Evolutionary conservation across 1,140 invertebrate genomes (phyloP).

Genomic region (Dinothrombium tinctorium): DNA sequence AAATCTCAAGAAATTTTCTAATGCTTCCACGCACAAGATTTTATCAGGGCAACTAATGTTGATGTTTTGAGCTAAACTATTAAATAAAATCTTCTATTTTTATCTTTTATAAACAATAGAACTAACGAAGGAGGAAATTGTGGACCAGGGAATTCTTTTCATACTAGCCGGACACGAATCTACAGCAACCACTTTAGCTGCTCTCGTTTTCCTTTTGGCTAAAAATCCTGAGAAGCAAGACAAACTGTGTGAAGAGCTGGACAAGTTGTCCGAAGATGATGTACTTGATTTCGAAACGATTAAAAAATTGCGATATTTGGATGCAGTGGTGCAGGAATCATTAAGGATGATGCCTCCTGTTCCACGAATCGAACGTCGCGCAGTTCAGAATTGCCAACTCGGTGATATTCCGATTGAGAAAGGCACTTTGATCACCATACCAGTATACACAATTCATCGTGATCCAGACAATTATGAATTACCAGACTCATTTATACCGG

Average conservation of each 20-base stretch:
- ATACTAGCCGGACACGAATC: conserved; percentile 52
- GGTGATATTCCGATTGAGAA: conserved; percentile 18
- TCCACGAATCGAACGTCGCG: conserved; percentile 9
- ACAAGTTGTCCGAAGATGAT: conserved; percentile 9
- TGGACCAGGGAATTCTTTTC: conserved; percentile 37
- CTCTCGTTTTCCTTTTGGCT: conserved; percentile 37
- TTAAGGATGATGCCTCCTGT: conserved; percentile 6
- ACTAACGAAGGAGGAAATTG: conserved; percentile 3
- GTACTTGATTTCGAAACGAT: background rate
- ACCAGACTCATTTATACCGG: conserved; percentile 33
- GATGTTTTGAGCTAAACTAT: no score
- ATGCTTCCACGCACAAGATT: no score
- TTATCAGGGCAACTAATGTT: no score
- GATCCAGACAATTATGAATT: conserved; percentile 30
- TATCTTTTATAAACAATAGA: no score
- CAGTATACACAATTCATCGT: conserved; percentile 33
- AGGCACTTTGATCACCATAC: conserved; percentile 32
- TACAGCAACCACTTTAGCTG: conserved; percentile 38
- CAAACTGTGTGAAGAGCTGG: conserved; percentile 32
- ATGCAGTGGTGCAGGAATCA: conserved; percentile 6
- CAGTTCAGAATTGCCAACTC: conserved; percentile 9
- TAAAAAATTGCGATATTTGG: conserved; percentile 4
- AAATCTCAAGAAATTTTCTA: no score
- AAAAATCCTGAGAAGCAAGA: conserved; percentile 34
- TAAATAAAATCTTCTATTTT: no score